These are phyloP conservation scores for Diarsia mendica DNA, from an alignment of 2,888 invertebrate genomes.

Conservation along the genomic window DNA sequence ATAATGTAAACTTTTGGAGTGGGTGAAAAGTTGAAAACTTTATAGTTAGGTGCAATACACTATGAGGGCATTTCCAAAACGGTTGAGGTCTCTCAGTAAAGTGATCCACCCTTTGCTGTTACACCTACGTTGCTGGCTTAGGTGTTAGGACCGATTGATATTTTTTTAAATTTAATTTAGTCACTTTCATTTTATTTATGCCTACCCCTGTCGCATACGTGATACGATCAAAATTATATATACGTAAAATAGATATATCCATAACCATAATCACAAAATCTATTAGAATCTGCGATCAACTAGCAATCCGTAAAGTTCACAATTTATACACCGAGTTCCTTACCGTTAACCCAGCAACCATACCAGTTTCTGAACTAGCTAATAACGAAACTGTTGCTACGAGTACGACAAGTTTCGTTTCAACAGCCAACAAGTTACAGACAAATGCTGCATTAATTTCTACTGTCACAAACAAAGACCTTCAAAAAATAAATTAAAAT, in stretches of 20 bases:
- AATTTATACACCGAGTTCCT: conserved; percentile 1
- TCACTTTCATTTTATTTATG: neutral
- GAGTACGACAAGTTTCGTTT: conserved; percentile 20
- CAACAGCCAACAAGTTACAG: conserved; percentile 35
- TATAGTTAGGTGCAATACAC: neutral
- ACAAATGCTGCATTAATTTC: conserved; percentile 20
- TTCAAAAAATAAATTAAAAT: neutral
- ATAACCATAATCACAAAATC: neutral
- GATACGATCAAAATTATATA: neutral
- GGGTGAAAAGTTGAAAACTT: too few species aligned
- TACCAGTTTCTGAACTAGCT: conserved; percentile 26
- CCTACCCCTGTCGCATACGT: neutral
- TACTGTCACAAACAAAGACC: conserved; percentile 8
- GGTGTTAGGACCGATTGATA: neutral
- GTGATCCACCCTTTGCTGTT: too few species aligned
- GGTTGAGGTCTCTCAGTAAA: neutral
- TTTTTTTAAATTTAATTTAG: neutral
- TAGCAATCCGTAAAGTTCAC: neutral
- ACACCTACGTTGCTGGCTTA: too few species aligned
- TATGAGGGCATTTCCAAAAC: neutral
- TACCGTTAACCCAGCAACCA: conserved; percentile 21
- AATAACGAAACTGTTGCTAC: conserved; percentile 26
- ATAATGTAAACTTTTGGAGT: neutral
- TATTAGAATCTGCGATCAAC: neutral
- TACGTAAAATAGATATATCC: neutral